Conservation (phyloP, 2,797 vertebrate species). For the Sternarchorhynchus goeldii region DNA sequence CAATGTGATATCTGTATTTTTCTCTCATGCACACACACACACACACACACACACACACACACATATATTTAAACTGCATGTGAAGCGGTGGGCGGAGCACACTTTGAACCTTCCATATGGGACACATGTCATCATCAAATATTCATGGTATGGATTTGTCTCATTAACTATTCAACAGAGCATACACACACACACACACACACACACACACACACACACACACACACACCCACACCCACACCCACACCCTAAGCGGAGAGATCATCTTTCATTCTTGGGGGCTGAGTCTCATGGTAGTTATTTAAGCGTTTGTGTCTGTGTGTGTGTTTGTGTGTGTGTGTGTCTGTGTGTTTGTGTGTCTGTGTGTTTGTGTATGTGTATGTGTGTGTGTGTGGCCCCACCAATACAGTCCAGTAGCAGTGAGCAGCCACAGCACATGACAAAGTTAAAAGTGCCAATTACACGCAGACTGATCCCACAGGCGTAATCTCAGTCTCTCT, state of each 20-base stretch:
- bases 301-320: slow-evolving; percentile 8
- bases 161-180: slow-evolving; percentile 63
- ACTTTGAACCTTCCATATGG: slow-evolving; percentile 63
- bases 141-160: slow-evolving; percentile 70
- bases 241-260: slow-evolving; percentile 13
- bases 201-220: slow-evolving; percentile 37
- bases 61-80: slow-evolving; percentile 34
- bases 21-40: slow-evolving; percentile 3
- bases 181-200: slow-evolving; percentile 36
- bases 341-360: slow-evolving; percentile 22
- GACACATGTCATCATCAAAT: slow-evolving; percentile 72
- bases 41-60: slow-evolving; percentile 27
- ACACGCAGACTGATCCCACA: slow-evolving; percentile 66
- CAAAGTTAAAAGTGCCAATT: slow-evolving; percentile 70
- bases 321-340: neutral
- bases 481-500: slow-evolving; percentile 55
- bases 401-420: slow-evolving; percentile 58
- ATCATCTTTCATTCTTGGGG: slow-evolving; percentile 8
- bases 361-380: too few species aligned
- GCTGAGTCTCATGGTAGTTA: slow-evolving; percentile 17
- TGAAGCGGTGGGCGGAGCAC: slow-evolving; percentile 41
- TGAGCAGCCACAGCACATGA: slow-evolving; percentile 59
- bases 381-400: slow-evolving; percentile 38
- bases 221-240: slow-evolving; percentile 31
- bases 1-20: slow-evolving; percentile 13